phyloP scores from a whole-genome alignment of 2,797 vertebrate genomes.

The Threskiornis aethiopicus region DNA sequence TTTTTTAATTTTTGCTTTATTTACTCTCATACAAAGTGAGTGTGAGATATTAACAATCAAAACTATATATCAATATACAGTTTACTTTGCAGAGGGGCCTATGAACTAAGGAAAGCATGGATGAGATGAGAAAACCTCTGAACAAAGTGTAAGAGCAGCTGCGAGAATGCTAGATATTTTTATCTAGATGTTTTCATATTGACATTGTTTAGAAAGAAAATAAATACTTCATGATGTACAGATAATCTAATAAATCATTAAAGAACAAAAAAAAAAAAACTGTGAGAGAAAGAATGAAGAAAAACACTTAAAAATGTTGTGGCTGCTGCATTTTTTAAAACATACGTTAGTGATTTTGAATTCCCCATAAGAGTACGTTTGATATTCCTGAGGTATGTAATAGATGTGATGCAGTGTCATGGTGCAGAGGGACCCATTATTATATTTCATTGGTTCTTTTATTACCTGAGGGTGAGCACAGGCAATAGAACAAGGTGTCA shows the following conservation, averaged over 20 bases:
- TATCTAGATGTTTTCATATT: not conserved
- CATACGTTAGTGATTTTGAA: constrained; percentile 29
- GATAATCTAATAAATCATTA: not conserved
- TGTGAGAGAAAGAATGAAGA: not conserved
- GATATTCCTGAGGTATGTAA: constrained; percentile 45
- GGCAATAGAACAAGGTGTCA: constrained; percentile 68
- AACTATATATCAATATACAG: not conserved
- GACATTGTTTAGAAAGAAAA: not conserved
- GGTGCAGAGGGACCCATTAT: constrained; percentile 62
- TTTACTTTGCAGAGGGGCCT: not conserved
- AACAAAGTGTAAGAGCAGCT: not conserved
- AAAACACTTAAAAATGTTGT: not conserved
- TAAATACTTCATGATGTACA: not conserved
- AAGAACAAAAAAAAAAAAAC: not conserved
- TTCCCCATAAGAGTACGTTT: not conserved
- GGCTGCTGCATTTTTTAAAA: constrained; percentile 41
- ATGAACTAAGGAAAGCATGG: not conserved
- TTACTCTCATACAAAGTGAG: not conserved
- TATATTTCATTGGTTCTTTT: constrained; percentile 69
- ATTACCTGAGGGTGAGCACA: constrained; percentile 65
- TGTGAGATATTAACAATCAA: not conserved
- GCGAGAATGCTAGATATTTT: not conserved
- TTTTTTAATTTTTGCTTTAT: not conserved
- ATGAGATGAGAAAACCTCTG: not conserved
- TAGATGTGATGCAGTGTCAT: constrained; percentile 31